Evolutionary conservation across 2,113 vertebrate species (phyloP), one percentile per base, ranked within the genome.

Genomic region (Chlamydotis undulata): DNA sequence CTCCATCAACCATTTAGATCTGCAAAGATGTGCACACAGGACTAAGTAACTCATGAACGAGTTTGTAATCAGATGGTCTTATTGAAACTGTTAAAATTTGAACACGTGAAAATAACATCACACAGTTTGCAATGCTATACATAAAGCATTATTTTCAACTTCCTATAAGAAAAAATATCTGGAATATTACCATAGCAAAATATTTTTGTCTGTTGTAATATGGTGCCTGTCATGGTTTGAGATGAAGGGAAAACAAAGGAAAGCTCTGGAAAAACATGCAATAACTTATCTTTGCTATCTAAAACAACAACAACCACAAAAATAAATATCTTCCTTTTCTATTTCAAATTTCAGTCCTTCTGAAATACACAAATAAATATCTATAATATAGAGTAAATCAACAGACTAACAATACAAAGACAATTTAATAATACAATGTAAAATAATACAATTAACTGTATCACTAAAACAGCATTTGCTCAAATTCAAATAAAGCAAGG

Each of bases 1-100:
- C 7, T 15, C 43, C 39, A 5, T 35, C 22, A 14, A 33, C 14
- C 7, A 3, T 9, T 19, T 9, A 1, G 1, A 35, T 19, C 41
- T 6, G 23, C 0, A 2, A 21, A 33, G 25, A 29, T 3, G 7
- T 0, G 13, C n/a, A 33, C 50, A 2, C 5, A 28, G 24, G 10
- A 33, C 61, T 13, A 29, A 15, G 17, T 17, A 45, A 49, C 26
- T 4, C 19, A n/a, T 0, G 39, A n/a, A 7, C 0, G 2, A 70
- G 7, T 13, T 52, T 23, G 3, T 2, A 39, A 19, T 6, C 52
- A n/a, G 50, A 11, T 0, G 10, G 37, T 3, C 53, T 29, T n/a
- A 18, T 0, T 1, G 12, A 19, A 41, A 22, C 52, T 19, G 33
- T 5, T 7, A n/a, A 22, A 37, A 18, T 25, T 3, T 6, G 22